These are phyloP conservation scores for Brachyptera putata DNA, from an alignment of 2,888 invertebrate species.

Conservation along the genomic window DNA sequence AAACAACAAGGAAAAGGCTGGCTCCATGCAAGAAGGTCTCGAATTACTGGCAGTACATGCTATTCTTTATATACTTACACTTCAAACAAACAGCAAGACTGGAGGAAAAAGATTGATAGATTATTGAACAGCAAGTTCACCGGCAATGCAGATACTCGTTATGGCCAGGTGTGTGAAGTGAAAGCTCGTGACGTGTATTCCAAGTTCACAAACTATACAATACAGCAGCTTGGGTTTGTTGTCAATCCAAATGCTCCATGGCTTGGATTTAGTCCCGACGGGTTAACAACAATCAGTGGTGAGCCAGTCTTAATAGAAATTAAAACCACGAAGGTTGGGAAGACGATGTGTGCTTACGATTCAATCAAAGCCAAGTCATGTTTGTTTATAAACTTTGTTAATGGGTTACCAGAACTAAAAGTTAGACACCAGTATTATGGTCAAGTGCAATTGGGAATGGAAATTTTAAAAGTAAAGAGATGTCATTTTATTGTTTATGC, in stretches of 20 bases:
- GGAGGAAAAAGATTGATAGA: not conserved
- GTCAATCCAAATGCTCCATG: constrained; percentile 6
- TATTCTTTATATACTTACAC: constrained; percentile 2
- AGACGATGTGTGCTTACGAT: not conserved
- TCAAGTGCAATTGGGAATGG: too few relatives aligned
- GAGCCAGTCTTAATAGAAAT: not conserved
- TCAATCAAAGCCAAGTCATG: too few relatives aligned
- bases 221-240: not conserved
- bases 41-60: constrained; percentile 5
- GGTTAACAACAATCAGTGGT: not conserved
- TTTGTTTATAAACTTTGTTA: too few relatives aligned
- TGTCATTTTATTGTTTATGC: constrained; percentile 14
- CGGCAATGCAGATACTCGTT: not conserved
- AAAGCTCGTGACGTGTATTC: not conserved
- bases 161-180: not conserved
- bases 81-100: not conserved
- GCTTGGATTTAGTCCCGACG: constrained; percentile 8
- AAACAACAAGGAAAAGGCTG: not conserved
- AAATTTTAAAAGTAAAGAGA: not conserved
- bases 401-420: too few relatives aligned
- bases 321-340: not conserved
- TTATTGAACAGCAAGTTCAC: not conserved
- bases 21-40: not conserved
- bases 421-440: too few relatives aligned
- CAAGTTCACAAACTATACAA: not conserved